These are phyloP conservation scores for Platysternon megacephalum DNA, from an alignment of 2,113 vertebrate genomes.

Conservation along the genomic window DNA sequence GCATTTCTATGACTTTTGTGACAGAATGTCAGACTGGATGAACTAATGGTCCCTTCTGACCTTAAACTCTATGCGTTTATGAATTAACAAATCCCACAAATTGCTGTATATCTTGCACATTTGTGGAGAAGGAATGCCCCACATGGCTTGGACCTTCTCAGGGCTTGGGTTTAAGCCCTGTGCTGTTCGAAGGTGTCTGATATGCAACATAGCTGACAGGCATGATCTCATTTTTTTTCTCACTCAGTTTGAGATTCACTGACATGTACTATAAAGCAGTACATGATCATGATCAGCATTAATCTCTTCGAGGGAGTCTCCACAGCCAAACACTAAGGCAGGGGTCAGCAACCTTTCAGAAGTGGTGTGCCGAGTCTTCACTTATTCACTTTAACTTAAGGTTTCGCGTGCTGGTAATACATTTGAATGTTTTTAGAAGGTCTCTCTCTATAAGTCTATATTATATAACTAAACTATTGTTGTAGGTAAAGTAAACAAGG, in stretches of 20 bases:
- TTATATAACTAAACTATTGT: too few relatives aligned
- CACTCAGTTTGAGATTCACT: constrained; percentile 33
- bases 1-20: not conserved
- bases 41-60: not conserved
- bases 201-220: constrained; percentile 26
- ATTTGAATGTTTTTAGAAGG: too few relatives aligned
- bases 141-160: constrained; percentile 2
- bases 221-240: not conserved
- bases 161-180: constrained; percentile 25
- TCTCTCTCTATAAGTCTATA: too few relatives aligned
- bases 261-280: not conserved
- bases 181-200: not conserved
- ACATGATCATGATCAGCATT: constrained; percentile 20
- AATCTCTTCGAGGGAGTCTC: constrained; percentile 26
- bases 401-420: too few relatives aligned
- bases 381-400: too few relatives aligned
- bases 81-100: not conserved
- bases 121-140: not conserved
- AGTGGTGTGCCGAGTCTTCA: too few relatives aligned
- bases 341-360: too few relatives aligned
- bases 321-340: not conserved
- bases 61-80: not conserved
- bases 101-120: not conserved
- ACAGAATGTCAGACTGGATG: too few relatives aligned
- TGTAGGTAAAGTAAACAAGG: too few relatives aligned